phyloP scores from a whole-genome alignment of 2,888 invertebrate species.

The Hypercompe scribonia region DNA sequence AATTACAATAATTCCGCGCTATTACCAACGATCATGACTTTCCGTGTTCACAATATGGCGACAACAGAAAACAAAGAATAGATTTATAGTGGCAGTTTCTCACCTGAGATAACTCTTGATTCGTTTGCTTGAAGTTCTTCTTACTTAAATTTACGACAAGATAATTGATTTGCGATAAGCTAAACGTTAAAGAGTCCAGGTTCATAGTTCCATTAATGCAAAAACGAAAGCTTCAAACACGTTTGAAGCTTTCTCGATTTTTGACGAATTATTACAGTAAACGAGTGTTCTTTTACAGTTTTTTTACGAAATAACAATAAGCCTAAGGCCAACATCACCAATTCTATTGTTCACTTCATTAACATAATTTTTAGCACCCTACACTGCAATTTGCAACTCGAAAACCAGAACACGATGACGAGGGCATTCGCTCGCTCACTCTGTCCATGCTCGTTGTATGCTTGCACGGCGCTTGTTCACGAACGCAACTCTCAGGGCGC shows the following conservation, averaged over 20 bases:
- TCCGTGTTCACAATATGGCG: constrained; percentile 80
- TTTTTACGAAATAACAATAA: constrained; percentile 78
- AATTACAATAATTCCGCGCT: constrained; percentile 38
- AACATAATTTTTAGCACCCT: constrained; percentile 74
- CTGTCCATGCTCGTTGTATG: constrained; percentile 33
- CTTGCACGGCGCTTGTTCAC: constrained; percentile 8
- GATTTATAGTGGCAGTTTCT: constrained; percentile 75
- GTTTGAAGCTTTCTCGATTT: constrained; percentile 96
- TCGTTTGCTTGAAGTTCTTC: constrained; percentile 97
- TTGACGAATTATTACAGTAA: constrained; percentile 88
- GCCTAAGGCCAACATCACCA: constrained; percentile 85
- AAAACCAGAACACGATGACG: constrained; percentile 73
- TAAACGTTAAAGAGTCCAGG: constrained; percentile 99
- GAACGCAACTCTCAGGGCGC: neutral
- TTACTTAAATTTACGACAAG: constrained; percentile 98
- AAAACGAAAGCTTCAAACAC: constrained; percentile 98
- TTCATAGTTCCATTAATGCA: constrained; percentile 98
- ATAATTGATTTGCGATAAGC: constrained; percentile 99
- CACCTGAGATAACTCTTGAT: constrained; percentile 96
- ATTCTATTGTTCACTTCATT: constrained; percentile 78
- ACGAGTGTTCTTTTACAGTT: constrained; percentile 78
- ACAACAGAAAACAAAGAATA: constrained; percentile 78
- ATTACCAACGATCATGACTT: constrained; percentile 60
- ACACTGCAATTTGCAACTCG: constrained; percentile 61
- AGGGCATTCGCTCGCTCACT: constrained; percentile 57